phyloP scores from a whole-genome alignment of 2,113 vertebrate species.

The Empidonax traillii region DNA sequence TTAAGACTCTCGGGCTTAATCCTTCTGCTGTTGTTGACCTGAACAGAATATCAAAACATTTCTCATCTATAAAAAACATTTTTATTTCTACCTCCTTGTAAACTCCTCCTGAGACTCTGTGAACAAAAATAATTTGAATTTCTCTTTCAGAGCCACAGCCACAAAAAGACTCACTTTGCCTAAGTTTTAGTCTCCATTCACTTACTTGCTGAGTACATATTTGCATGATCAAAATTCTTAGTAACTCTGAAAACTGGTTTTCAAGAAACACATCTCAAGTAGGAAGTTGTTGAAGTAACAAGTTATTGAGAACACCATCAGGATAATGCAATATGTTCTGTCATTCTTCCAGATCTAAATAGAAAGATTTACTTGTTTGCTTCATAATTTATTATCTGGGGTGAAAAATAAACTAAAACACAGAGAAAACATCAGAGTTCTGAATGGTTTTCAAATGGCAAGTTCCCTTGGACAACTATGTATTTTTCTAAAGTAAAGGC shows the following conservation, averaged over 20 bases:
- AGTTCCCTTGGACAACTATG: not conserved
- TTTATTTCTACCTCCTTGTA: not conserved
- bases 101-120: not conserved
- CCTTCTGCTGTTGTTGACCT: not conserved
- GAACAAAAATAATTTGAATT: not conserved
- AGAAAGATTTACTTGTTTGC: not conserved
- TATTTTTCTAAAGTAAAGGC: not conserved
- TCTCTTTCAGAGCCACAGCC: not conserved
- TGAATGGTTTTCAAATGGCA: not conserved
- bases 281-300: not conserved
- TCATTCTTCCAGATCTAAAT: not conserved
- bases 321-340: not conserved
- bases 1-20: not conserved
- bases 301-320: not conserved
- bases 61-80: not conserved
- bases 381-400: not conserved
- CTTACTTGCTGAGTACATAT: accelerated
- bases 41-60: not conserved
- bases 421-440: not conserved
- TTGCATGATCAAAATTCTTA: not conserved
- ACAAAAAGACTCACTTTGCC: not conserved
- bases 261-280: not conserved
- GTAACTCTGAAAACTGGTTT: not conserved
- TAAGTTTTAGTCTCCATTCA: not conserved
- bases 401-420: not conserved